Conservation (phyloP, 2,797 vertebrate species). For the Anisognathus igniventris region DNA sequence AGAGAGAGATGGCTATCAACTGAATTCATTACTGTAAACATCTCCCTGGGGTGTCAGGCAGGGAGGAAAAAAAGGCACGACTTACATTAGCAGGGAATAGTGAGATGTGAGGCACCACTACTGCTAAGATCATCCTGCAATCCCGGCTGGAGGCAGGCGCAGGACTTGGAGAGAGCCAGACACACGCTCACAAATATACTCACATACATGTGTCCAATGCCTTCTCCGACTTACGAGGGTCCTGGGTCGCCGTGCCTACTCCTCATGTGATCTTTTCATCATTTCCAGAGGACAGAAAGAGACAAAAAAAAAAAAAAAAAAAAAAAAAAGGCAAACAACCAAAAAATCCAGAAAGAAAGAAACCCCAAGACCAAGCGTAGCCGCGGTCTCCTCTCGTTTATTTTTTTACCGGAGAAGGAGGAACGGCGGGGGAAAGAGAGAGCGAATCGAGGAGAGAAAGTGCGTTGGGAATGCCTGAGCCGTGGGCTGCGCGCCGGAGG, state of each 20-base stretch:
- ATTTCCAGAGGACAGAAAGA: background rate
- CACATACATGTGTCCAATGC: conserved; percentile 24
- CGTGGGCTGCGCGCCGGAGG: conserved; percentile 64
- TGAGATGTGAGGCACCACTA: conserved; percentile 71
- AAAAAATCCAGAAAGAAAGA: too few species aligned
- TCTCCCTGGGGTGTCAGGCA: conserved; percentile 77
- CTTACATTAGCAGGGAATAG: conserved; percentile 73
- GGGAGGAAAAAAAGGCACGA: conserved; percentile 67
- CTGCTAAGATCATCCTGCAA: conserved; percentile 69
- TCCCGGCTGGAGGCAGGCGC: conserved; percentile 43
- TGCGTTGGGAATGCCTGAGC: conserved; percentile 71
- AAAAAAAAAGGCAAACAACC: background rate
- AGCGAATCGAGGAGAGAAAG: conserved; percentile 40
- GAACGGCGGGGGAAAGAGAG: background rate
- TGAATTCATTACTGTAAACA: conserved; percentile 86
- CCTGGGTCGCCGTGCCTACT: background rate
- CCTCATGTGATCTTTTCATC: conserved; percentile 7
- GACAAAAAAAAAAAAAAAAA: too few species aligned
- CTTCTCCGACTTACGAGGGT: background rate
- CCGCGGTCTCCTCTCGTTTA: background rate
- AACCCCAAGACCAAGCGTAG: background rate
- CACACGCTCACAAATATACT: background rate
- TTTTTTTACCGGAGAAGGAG: background rate
- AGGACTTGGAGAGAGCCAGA: background rate
- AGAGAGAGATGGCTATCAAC: conserved; percentile 80